phyloP scores from a whole-genome alignment of 2,113 vertebrate species.

The Nothobranchius furzeri region DNA sequence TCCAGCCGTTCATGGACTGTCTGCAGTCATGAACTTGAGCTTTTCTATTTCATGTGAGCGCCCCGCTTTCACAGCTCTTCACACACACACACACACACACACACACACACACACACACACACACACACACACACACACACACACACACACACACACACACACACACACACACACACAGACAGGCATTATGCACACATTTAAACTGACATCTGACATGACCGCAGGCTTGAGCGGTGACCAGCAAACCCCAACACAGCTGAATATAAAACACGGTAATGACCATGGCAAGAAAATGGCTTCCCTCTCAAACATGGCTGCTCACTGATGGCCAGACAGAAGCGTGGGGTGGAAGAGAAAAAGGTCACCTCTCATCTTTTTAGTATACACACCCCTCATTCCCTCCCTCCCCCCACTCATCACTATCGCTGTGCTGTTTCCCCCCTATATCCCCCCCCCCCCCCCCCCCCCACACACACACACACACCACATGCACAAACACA shows the following conservation, averaged over 20 bases:
- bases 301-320: conserved; percentile 75
- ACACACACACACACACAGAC: conserved; percentile 20
- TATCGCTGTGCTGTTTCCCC: conserved; percentile 18
- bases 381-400: conserved; percentile 16
- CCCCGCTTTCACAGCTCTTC: conserved; percentile 47
- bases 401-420: conserved; percentile 16
- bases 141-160: conserved; percentile 27
- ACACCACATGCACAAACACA: conserved; percentile 12
- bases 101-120: conserved; percentile 28
- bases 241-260: conserved; percentile 70
- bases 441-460: background rate
- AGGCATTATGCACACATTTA: conserved; percentile 61
- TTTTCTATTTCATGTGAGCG: conserved; percentile 75
- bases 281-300: conserved; percentile 78
- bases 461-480: background rate
- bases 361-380: conserved; percentile 70
- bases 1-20: conserved; percentile 69
- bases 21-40: conserved; percentile 81
- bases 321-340: conserved; percentile 62
- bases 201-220: conserved; percentile 72
- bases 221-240: conserved; percentile 67
- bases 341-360: conserved; percentile 59
- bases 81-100: conserved; percentile 18
- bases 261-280: conserved; percentile 79
- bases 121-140: conserved; percentile 23